Base-by-base conservation (phyloP, 2,797 vertebrate species). In the Megaceryle alcyon region DNA sequence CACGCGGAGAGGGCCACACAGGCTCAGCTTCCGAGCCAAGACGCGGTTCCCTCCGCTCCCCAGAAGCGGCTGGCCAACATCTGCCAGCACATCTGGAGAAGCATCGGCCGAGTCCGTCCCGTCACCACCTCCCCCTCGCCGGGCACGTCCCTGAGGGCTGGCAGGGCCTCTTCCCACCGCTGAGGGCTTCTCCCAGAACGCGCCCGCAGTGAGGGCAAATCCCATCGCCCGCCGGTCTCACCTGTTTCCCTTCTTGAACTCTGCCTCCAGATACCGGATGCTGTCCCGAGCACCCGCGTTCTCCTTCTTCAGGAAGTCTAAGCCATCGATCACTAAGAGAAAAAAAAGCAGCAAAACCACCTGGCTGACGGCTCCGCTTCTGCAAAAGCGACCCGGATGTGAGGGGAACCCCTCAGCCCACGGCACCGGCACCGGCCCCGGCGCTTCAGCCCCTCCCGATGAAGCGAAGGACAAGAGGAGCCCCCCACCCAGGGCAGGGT, bases 231-330 rank as follows among this genome's bases (percentile, higher is more conserved):
- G 37, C 37, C 57, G 57, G 26, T 53, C 96, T 90, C 86, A 99
- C 99, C 99, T 98, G 98, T 99, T 99, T 96, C 99, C 99, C 97
- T 99, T 99, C 56, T 99, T 99, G 91, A 99, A 99, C 81, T 99
- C 99, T 0, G 99, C 98, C 95, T 99, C 99, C 90, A 99, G 97
- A 66, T 99, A 99, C 6, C 99, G 99, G 96, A 99, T 99, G 70
- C 99, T 98, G 68, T 99, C 99, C 57, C 99, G 98, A 9, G 99
- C 99, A 1, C 99, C 99, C 0, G 98, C 97, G 0, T 99, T 99
- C 76, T 99, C 99, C 96, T 99, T 99, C 96, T 99, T 99, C 94
- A 99, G 95, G 95, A 99, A 97, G 96, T 99, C 99, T 14, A 99
- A 98, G 76, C 99, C 99, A 54, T 99, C 99, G 1, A 99, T 99